Evolutionary conservation across 1,140 invertebrate species (phyloP).

Genomic region (Steinernema khuongi): DNA sequence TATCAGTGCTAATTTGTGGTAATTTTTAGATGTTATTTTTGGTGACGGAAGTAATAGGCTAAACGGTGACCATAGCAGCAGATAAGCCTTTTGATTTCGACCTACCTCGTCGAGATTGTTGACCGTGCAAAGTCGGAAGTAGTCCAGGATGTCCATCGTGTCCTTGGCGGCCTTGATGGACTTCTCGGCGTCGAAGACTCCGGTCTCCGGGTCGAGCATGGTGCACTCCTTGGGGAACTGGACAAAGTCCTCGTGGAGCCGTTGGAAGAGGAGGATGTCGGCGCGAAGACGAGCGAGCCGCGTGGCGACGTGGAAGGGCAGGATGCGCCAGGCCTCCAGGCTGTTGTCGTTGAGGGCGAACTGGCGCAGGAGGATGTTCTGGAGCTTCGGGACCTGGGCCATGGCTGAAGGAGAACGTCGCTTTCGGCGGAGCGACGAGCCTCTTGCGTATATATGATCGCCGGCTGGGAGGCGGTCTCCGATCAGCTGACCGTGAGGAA

Average conservation of each 20-base stretch:
- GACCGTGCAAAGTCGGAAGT: neutral
- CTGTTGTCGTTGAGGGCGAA: slow-evolving; percentile 7
- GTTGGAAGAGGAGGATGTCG: slow-evolving; percentile 3
- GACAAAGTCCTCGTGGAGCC: neutral
- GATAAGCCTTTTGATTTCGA: no score
- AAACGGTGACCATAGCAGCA: no score
- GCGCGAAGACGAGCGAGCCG: neutral
- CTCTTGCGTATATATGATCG: neutral
- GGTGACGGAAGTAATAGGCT: no score
- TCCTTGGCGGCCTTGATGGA: slow-evolving; percentile 4
- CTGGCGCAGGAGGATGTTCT: neutral
- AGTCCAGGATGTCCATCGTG: neutral
- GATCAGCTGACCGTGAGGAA: slow-evolving; percentile 10
- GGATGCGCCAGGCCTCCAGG: neutral
- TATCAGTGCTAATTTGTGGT: no score
- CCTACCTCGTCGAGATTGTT: neutral
- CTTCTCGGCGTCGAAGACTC: neutral
- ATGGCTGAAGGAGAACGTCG: neutral
- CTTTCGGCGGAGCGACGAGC: neutral
- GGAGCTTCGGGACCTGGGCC: neutral
- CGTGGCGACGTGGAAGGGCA: slow-evolving; percentile 3
- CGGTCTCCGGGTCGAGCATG: neutral
- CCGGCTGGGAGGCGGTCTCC: neutral
- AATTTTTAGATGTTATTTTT: no score
- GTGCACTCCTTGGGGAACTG: neutral